These are phyloP conservation scores for Trachythela sp. DNA, from an alignment of 64 coral and sea anemone species.

Conservation along the genomic window DNA sequence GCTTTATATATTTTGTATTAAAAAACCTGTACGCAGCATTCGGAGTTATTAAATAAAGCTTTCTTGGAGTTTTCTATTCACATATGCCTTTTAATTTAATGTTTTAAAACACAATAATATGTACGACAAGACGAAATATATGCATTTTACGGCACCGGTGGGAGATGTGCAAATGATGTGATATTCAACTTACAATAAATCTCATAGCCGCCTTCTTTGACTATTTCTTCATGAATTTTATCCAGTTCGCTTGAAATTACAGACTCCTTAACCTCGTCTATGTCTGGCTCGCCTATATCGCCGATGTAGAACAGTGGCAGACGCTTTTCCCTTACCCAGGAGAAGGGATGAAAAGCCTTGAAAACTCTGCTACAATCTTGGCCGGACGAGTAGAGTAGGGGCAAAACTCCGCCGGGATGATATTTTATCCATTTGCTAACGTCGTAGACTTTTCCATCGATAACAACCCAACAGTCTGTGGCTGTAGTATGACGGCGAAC, in stretches of 20 bases:
- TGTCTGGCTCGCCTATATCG: slow-evolving; percentile 39
- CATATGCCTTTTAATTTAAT: no score
- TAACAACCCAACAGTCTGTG: slow-evolving; percentile 80
- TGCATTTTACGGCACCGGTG: no score
- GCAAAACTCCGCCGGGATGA: slow-evolving; percentile 92
- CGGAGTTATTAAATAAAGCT: no score
- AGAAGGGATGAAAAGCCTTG: slow-evolving; percentile 81
- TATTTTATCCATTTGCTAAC: slow-evolving; percentile 71
- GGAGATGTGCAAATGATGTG: not conserved
- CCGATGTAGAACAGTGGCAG: slow-evolving; percentile 83
- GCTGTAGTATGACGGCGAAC: not conserved
- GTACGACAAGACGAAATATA: no score
- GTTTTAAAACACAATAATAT: no score
- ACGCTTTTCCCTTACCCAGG: slow-evolving; percentile 65
- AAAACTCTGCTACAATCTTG: slow-evolving; percentile 88
- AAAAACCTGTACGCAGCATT: no score
- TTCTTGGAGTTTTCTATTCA: no score
- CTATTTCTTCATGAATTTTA: slow-evolving; percentile 67
- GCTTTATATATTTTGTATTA: no score
- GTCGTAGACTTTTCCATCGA: slow-evolving; percentile 79
- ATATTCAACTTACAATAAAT: slow-evolving; percentile 93
- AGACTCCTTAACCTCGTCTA: slow-evolving; percentile 37
- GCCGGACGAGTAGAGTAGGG: slow-evolving; percentile 84
- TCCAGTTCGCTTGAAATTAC: slow-evolving; percentile 64
- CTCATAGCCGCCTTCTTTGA: slow-evolving; percentile 64